phyloP scores from a whole-genome alignment of 1,140 invertebrate genomes.

The Philotrypesis tridentata region DNA sequence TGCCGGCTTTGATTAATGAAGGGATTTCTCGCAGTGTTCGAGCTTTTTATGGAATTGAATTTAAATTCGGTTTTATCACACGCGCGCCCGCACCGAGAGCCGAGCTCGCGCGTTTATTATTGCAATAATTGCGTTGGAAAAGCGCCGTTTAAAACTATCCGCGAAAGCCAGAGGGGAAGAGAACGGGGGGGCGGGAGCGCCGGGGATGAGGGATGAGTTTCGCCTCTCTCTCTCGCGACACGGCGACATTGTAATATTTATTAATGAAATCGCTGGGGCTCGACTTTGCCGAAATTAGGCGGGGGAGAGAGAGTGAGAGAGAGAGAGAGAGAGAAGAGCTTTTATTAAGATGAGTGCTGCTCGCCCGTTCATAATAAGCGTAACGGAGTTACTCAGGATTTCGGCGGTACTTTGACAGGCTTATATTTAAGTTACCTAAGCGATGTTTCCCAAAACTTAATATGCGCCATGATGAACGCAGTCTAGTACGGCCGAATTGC shows the following conservation, averaged over 20 bases:
- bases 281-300: conserved; percentile 13
- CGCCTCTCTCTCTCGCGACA: too few relatives aligned
- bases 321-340: neutral
- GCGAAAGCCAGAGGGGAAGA: neutral
- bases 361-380: conserved; percentile 35
- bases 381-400: conserved; percentile 46
- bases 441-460: conserved; percentile 43
- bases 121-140: neutral
- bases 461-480: conserved; percentile 28
- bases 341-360: conserved; percentile 50
- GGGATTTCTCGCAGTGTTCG: neutral
- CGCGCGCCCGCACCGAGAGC: neutral
- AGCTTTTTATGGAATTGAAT: neutral
- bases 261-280: conserved; percentile 33
- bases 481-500: conserved; percentile 25
- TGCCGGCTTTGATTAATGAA: neutral
- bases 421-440: conserved; percentile 38
- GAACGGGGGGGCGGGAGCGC: too few relatives aligned
- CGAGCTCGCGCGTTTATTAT: neutral
- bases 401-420: conserved; percentile 42
- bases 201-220: too few relatives aligned
- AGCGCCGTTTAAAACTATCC: neutral
- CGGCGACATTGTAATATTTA: conserved; percentile 49
- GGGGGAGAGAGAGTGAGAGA: neutral
- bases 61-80: neutral